Evolutionary conservation across 1,140 invertebrate genomes (phyloP).

Genomic region (Trinorchestia longiramus): DNA sequence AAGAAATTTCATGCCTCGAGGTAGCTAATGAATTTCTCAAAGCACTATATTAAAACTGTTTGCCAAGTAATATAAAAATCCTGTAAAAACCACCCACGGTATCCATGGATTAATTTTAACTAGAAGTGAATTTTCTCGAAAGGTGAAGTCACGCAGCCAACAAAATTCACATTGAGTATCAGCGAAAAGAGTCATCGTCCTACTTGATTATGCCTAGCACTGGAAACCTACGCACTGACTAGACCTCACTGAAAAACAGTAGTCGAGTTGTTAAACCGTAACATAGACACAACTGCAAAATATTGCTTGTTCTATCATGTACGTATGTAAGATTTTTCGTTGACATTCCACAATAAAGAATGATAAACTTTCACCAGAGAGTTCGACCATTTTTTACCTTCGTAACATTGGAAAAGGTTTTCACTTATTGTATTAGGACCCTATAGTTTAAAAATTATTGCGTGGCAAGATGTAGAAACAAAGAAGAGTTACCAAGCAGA

Average conservation of each 20-base stretch:
- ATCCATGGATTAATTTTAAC: background rate
- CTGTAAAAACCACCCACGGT: background rate
- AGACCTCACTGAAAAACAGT: background rate
- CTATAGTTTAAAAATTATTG: background rate
- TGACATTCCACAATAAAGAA: background rate
- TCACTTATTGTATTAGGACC: background rate
- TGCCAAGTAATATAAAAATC: background rate
- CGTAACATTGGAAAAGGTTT: background rate
- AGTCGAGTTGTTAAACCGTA: background rate
- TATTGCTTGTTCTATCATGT: background rate
- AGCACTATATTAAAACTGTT: background rate
- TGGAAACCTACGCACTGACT: background rate
- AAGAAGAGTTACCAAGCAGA: background rate
- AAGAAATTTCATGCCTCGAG: background rate
- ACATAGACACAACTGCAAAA: background rate
- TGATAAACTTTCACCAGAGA: background rate
- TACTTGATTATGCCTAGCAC: background rate
- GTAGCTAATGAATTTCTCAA: background rate
- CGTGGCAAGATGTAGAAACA: too few species aligned
- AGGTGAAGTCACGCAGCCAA: background rate
- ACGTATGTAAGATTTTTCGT: background rate
- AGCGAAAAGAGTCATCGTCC: background rate
- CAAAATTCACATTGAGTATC: background rate
- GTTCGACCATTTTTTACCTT: background rate
- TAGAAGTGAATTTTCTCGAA: background rate